Conservation (phyloP, 1,140 invertebrate species). For the Rhyzopertha dominica region DNA sequence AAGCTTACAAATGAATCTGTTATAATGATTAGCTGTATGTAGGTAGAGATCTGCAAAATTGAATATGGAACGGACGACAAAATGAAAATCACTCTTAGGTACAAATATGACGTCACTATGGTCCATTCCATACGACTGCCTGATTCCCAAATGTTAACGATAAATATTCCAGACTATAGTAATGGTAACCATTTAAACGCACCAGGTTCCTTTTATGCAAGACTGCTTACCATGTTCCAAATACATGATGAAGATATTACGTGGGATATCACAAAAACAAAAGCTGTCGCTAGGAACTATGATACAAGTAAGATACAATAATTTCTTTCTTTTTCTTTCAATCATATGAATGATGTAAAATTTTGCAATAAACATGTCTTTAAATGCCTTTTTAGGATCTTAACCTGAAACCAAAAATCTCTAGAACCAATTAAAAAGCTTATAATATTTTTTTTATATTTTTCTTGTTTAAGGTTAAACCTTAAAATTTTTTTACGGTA, state of each 20-base stretch:
- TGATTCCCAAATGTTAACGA: slow-evolving; percentile 29
- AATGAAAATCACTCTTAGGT: slow-evolving; percentile 38
- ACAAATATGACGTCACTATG: slow-evolving; percentile 36
- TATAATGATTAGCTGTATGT: slow-evolving; percentile 20
- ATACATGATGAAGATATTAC: slow-evolving; percentile 35
- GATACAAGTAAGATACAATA: slow-evolving; percentile 24
- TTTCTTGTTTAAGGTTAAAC: too few species aligned
- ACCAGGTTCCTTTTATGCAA: slow-evolving; percentile 26
- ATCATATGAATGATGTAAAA: too few species aligned
- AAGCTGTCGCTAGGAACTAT: slow-evolving; percentile 35
- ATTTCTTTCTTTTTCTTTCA: background rate
- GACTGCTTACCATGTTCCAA: slow-evolving; percentile 34
- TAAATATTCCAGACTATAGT: slow-evolving; percentile 20
- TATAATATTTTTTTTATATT: too few species aligned
- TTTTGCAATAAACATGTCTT: too few species aligned
- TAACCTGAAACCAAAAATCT: too few species aligned
- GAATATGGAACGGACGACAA: slow-evolving; percentile 27
- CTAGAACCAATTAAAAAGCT: too few species aligned
- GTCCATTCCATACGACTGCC: slow-evolving; percentile 29
- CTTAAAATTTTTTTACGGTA: too few species aligned
- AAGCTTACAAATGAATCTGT: slow-evolving; percentile 8
- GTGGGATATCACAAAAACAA: slow-evolving; percentile 28
- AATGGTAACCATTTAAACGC: slow-evolving; percentile 27
- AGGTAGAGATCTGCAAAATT: slow-evolving; percentile 37
- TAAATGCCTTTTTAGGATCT: too few species aligned